Percentiles rank a stretch among this genome's conserved stretches.
Evolutionary conservation across 64 coral and sea anemone species (phyloP).

Genomic region (Stichodactyla helianthus): DNA sequence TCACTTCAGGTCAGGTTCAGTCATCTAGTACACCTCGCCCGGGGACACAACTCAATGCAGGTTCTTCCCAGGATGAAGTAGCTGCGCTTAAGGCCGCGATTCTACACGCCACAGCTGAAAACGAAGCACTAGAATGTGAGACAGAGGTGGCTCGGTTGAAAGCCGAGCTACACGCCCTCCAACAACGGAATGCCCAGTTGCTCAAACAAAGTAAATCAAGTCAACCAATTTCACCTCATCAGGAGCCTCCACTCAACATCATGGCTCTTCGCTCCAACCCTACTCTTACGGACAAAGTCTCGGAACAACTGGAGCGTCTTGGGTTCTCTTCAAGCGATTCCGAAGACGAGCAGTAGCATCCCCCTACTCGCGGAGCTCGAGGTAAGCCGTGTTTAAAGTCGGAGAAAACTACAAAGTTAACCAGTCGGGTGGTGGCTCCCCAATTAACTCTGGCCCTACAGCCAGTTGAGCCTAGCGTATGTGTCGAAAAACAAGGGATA

Average conservation of each 20-base stretch:
- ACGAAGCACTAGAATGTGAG: too few species aligned
- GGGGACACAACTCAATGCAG: not conserved
- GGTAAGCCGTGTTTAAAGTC: constrained; percentile 21
- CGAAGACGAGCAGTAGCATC: not conserved
- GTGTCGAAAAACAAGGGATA: constrained; percentile 15
- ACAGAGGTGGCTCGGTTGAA: too few species aligned
- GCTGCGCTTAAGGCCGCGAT: not conserved
- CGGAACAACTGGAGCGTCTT: constrained; percentile 6
- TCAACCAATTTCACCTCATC: too few species aligned
- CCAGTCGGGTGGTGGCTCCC: constrained; percentile 7
- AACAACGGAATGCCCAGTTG: too few species aligned
- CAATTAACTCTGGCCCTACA: constrained; percentile 8
- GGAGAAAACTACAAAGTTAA: not conserved
- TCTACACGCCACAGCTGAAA: too few species aligned
- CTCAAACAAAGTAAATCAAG: too few species aligned
- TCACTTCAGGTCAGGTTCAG: not conserved
- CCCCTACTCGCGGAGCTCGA: constrained; percentile 6
- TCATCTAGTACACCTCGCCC: not conserved
- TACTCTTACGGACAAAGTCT: not conserved
- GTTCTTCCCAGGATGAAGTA: not conserved
- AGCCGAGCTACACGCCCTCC: too few species aligned
- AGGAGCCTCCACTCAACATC: too few species aligned
- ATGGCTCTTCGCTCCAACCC: too few species aligned
- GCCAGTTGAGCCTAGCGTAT: constrained; percentile 12
- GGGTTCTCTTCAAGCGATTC: constrained; percentile 2